Evolutionary conservation across 2,888 invertebrate species (phyloP).

Genomic region (Drosophila vallismaia): DNA sequence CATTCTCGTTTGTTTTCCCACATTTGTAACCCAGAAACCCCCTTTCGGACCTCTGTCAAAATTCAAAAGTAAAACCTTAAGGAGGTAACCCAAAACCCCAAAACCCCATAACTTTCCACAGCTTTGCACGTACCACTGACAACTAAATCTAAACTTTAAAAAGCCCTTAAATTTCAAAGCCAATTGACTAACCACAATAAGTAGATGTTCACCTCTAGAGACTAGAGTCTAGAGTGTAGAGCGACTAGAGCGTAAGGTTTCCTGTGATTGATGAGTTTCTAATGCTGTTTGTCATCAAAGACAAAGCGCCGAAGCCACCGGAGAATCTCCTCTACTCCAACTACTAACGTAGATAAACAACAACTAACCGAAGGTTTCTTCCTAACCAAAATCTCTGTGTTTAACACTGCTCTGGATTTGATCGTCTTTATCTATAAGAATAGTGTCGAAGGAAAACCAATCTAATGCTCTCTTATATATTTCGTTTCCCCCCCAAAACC

Average conservation of each 20-base stretch:
- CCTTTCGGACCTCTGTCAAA: slow-evolving; percentile 55
- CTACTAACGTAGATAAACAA: slow-evolving; percentile 52
- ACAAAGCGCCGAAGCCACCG: slow-evolving; percentile 5
- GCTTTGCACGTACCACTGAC: slow-evolving; percentile 65
- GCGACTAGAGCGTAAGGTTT: slow-evolving; percentile 8
- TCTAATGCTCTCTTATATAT: slow-evolving; percentile 83
- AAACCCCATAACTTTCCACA: slow-evolving; percentile 20
- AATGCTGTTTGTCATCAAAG: slow-evolving; percentile 39
- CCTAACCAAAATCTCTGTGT: slow-evolving; percentile 29
- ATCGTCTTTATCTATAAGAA: slow-evolving; percentile 54
- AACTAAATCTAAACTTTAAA: slow-evolving; percentile 7
- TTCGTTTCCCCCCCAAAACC: slow-evolving; percentile 68
- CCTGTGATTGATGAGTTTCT: slow-evolving; percentile 71
- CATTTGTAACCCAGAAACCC: slow-evolving; percentile 22
- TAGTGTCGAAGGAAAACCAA: slow-evolving; percentile 66
- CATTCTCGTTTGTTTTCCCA: slow-evolving; percentile 46
- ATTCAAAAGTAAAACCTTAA: slow-evolving; percentile 46
- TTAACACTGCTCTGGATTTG: slow-evolving; percentile 27
- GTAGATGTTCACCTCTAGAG: slow-evolving; percentile 21
- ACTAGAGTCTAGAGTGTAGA: no score
- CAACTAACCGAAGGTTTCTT: slow-evolving; percentile 68
- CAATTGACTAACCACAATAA: slow-evolving; percentile 12
- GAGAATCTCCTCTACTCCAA: neutral
- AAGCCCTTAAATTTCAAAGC: neutral
- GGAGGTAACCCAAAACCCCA: slow-evolving; percentile 63